Base-by-base conservation (phyloP, 1,140 invertebrate genomes). In the Trigoniulus corallinus region DNA sequence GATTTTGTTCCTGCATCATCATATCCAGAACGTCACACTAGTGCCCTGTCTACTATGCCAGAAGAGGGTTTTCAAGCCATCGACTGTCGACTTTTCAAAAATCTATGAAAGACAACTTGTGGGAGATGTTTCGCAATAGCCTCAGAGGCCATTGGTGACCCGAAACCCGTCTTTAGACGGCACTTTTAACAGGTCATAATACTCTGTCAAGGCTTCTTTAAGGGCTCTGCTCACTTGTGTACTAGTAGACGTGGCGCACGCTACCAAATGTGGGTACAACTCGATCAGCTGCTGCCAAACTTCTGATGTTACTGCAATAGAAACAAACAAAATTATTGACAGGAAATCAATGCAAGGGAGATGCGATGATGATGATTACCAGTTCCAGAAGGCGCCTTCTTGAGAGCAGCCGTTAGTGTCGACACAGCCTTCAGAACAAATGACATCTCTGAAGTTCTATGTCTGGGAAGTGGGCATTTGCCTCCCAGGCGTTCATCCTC, bases 371-470 rank as follows among this genome's bases (percentile, higher is more conserved):
- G 54, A 22, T 39, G 44, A 57, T 64, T 74, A 87, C 84, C 80
- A 75, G 87, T 88, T 29, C 77, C 79, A 46, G 79, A 74, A 24
- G 88, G 83, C 44, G 88, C 87, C 62, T 88, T 88, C 67, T 95
- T 92, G 65, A 96, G 77, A 4, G 89, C 91, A 22, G 84, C 77
- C 2, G 94, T 79, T 20, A 97, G 71, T 0, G 92, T 94, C 10
- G 88, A 85, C 46, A 96, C 80, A 41, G 92, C 92, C 71, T 95
- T 92, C 25, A 97, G 64, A n/a, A 95, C 91, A 68, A 94, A 95
- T 37, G 88, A 88, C 64, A 96, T 92, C 71, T 97, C 93, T 2
- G 89, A 91, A 48, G 95, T 72, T 51, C 91, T 75, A 60, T 93
- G 88, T 64, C 91, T 93, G 13, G 89, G 86, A 49, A 94, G 68